These are phyloP conservation scores for Sinopyrophorus schimmeli DNA, from an alignment of 2,888 invertebrate genomes.

Conservation along the genomic window DNA sequence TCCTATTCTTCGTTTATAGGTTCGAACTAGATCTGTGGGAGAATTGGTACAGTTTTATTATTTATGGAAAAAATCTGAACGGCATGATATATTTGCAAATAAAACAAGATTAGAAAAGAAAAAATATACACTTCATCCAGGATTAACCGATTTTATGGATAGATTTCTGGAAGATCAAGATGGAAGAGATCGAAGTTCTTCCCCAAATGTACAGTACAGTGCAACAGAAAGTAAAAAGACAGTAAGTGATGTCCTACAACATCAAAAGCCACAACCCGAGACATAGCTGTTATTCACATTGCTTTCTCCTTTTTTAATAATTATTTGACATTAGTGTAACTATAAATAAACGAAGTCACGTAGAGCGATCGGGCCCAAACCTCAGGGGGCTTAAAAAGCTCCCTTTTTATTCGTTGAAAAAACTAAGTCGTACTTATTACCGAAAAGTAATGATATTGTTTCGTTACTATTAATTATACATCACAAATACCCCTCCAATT, in stretches of 20 bases:
- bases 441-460: too few relatives aligned
- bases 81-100: slow-evolving; percentile 91
- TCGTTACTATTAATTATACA: too few relatives aligned
- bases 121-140: slow-evolving; percentile 89
- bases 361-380: background rate
- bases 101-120: slow-evolving; percentile 89
- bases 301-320: slow-evolving; percentile 7
- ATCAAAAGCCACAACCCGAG: slow-evolving; percentile 37
- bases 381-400: too few relatives aligned
- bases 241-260: slow-evolving; percentile 31
- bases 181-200: slow-evolving; percentile 69
- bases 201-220: slow-evolving; percentile 65
- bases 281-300: slow-evolving; percentile 35
- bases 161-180: slow-evolving; percentile 88
- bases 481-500: too few relatives aligned
- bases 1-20: slow-evolving; percentile 60
- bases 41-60: slow-evolving; percentile 96
- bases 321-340: too few relatives aligned
- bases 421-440: too few relatives aligned
- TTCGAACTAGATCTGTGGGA: slow-evolving; percentile 90
- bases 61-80: slow-evolving; percentile 98
- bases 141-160: slow-evolving; percentile 93
- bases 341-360: too few relatives aligned
- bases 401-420: too few relatives aligned
- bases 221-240: slow-evolving; percentile 36